These are phyloP conservation scores for Echinarachnius parma DNA, from an alignment of 53 echinoderm and acorn worm species.

Conservation along the genomic window DNA sequence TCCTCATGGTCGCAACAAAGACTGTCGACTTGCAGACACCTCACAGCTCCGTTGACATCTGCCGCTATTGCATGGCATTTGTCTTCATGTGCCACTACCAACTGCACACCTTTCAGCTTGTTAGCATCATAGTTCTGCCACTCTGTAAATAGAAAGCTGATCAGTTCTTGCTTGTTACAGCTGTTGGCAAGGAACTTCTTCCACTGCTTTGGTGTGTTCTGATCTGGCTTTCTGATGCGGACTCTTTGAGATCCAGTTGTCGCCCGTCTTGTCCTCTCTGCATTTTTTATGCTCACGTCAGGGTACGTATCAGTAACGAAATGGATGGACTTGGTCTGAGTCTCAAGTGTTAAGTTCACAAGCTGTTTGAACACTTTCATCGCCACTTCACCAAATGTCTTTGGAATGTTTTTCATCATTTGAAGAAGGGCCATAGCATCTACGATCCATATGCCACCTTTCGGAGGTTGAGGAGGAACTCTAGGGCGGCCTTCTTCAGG, in stretches of 20 bases:
- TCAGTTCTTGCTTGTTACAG: conserved; percentile 45
- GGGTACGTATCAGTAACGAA: conserved; percentile 70
- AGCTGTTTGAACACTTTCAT: conserved; percentile 29
- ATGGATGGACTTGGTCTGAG: conserved; percentile 37
- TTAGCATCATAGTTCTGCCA: conserved; percentile 38
- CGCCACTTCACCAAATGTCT: conserved; percentile 39
- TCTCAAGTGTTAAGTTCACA: conserved; percentile 1
- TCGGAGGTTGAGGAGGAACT: conserved; percentile 9
- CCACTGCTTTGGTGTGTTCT: conserved; percentile 44
- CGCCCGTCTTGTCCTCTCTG: conserved; percentile 54
- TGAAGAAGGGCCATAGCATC: conserved; percentile 54
- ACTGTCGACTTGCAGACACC: not conserved
- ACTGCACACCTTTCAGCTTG: conserved; percentile 9
- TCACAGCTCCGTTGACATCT: conserved; percentile 3
- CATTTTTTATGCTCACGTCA: conserved; percentile 55
- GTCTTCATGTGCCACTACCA: conserved; percentile 27
- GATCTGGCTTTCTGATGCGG: conserved; percentile 11
- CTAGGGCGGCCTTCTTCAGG: not conserved
- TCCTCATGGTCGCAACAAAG: conserved; percentile 12
- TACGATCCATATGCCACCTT: conserved; percentile 33
- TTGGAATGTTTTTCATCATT: conserved; percentile 35
- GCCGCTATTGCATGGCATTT: conserved; percentile 14
- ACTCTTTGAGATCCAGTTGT: conserved; percentile 43
- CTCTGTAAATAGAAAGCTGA: conserved; percentile 46
- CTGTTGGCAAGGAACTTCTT: conserved; percentile 52